Base-by-base conservation (phyloP, 2,888 invertebrate species). In the Netelia fuscicornis region DNA sequence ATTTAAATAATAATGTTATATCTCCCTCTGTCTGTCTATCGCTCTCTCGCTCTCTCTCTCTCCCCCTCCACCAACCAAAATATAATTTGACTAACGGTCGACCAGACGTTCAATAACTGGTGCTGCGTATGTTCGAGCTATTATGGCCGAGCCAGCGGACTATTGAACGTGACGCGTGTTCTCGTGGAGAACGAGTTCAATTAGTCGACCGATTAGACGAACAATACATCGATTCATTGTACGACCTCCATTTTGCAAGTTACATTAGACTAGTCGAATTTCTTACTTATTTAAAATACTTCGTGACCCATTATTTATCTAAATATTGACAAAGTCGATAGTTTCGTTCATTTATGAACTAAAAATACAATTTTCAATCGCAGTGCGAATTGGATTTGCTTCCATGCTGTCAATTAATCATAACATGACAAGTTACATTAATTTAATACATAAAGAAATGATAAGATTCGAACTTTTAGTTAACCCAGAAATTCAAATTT, bases 1-100 rank as follows among this genome's bases (percentile, higher is more conserved):
- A 37, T 75, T 81, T 75, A 10, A 67, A 76, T 71, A 64, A 76
- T 6, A 2, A 30, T 42, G 2, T 30, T 25, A 0, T 17, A 17
- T 17, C 17, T 17, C 17, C 17, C 17, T 17, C 17, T 17, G 17
- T 17, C 17, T 17, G 17, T 17, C 17, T 17, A 17, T 17, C 17
- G 17, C 17, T 0, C 52, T 52, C 11, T 52, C 52, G 3, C 52
- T 52, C 52, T 52, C 2, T 52, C 2, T 52, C 54, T 54, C 54
- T n/a, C 13, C 17, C 54, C 17, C 13, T n/a, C 54, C 17, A 5
- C 30, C 30, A 30, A 5, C 3, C 5, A 30, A 30, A 30, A 30
- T 30, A 30, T 30, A 30, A 30, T 30, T 30, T 30, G 0, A 30
- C 30, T 5, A 11, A 13, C 10, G 48, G 13, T 13, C 13, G 10